Conservation (phyloP, 2,888 invertebrate species). For the Campoletis raptor region DNA sequence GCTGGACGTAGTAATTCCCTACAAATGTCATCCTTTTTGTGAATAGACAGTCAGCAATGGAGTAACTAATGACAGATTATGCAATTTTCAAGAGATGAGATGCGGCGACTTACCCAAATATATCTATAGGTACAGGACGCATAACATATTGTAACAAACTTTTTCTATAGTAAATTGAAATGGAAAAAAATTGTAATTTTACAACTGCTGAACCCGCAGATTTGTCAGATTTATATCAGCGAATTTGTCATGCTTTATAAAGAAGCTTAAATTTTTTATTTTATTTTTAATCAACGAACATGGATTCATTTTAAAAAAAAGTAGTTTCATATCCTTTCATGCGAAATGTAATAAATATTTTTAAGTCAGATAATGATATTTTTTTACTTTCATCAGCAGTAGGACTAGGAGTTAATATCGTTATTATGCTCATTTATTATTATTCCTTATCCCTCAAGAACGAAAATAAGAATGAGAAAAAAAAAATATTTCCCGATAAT, state of each 20-base stretch:
- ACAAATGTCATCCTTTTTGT: neutral
- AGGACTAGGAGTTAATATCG: neutral
- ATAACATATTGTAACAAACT: neutral
- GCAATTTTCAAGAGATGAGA: conserved; percentile 18
- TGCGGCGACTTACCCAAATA: neutral
- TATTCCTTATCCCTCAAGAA: neutral
- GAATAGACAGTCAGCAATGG: conserved; percentile 23
- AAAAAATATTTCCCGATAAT: neutral
- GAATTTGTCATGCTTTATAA: neutral
- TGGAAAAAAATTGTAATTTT: neutral
- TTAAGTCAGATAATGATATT: neutral
- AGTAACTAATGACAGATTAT: conserved; percentile 5
- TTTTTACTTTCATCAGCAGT: neutral
- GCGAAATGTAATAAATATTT: neutral
- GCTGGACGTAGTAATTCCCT: conserved; percentile 31
- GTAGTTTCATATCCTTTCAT: neutral
- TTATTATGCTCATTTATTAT: no score
- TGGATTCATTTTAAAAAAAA: neutral
- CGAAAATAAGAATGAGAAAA: neutral
- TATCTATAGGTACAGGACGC: neutral
- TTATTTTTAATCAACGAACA: neutral
- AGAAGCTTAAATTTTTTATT: neutral
- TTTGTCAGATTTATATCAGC: neutral
- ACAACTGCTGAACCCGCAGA: neutral
- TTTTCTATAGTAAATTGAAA: neutral